A percentile compares a stretch with the other conserved stretches of the same genome.
Evolutionary conservation across 2,113 vertebrate species (phyloP).

Genomic region (Alligator mississippiensis): DNA sequence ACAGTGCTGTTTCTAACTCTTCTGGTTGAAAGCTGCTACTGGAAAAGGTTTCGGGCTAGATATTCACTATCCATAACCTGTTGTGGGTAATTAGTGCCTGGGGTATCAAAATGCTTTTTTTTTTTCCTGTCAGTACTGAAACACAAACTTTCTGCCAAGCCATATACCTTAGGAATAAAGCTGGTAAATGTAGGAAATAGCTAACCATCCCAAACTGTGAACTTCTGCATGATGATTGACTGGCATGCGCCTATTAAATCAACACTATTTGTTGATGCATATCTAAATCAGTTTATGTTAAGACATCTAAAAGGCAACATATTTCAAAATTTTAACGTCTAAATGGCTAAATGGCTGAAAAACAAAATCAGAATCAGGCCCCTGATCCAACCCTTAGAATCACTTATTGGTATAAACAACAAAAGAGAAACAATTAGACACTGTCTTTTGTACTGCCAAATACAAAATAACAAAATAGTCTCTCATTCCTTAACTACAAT

Average conservation of each 20-base stretch:
- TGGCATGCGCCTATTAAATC: neutral
- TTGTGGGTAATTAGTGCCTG: neutral
- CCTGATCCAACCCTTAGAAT: neutral
- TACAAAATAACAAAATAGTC: neutral
- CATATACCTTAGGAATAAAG: neutral
- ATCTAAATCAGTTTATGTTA: neutral
- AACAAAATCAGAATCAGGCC: neutral
- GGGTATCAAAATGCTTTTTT: neutral
- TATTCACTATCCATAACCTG: neutral
- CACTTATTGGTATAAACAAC: neutral
- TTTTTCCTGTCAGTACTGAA: neutral
- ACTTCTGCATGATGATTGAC: neutral
- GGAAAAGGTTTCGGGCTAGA: neutral
- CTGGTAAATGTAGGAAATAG: neutral
- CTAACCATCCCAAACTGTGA: fast-evolving
- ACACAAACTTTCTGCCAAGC: fast-evolving
- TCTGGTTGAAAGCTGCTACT: neutral
- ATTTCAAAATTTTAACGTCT: neutral
- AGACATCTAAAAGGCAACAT: neutral
- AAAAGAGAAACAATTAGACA: neutral
- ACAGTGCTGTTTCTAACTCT: neutral
- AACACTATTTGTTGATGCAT: neutral
- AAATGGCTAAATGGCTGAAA: neutral
- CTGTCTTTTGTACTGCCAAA: neutral
- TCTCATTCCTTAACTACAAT: neutral